Conservation (phyloP, 2,888 invertebrate species). For the Agrilus biguttatus region DNA sequence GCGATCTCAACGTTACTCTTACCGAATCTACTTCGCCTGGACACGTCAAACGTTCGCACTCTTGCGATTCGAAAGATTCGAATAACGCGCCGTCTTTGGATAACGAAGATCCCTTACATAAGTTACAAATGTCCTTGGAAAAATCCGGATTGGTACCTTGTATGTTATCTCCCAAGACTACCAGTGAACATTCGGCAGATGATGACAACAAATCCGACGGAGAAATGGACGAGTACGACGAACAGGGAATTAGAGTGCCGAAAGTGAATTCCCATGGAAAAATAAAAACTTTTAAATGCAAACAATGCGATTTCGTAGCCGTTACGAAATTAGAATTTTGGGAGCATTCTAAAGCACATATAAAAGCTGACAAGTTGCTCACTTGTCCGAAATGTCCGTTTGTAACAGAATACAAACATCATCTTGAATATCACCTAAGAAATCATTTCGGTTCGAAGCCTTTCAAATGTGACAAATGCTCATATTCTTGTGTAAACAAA, state of each 20-base stretch:
- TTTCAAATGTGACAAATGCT: slow-evolving; percentile 81
- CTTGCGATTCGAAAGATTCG: too few relatives aligned
- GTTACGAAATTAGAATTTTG: slow-evolving; percentile 86
- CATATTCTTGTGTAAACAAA: slow-evolving; percentile 89
- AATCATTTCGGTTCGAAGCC: slow-evolving; percentile 94
- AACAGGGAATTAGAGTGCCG: slow-evolving; percentile 44
- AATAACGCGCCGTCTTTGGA: slow-evolving; percentile 2
- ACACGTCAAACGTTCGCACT: background rate
- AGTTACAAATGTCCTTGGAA: slow-evolving; percentile 26
- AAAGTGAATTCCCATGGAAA: slow-evolving; percentile 67
- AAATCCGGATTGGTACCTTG: slow-evolving; percentile 15
- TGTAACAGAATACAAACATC: slow-evolving; percentile 97
- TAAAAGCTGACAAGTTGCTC: slow-evolving; percentile 82
- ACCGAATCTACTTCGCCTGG: slow-evolving; percentile 1
- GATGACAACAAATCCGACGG: slow-evolving; percentile 35
- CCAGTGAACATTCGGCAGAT: slow-evolving; percentile 25
- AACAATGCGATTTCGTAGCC: slow-evolving; percentile 76
- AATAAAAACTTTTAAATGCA: slow-evolving; percentile 82
- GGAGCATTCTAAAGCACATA: slow-evolving; percentile 83
- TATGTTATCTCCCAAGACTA: slow-evolving; percentile 15
- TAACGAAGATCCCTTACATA: slow-evolving; percentile 21
- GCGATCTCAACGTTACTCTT: slow-evolving; percentile 8
- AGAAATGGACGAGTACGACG: slow-evolving; percentile 38
- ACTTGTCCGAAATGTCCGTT: slow-evolving; percentile 89
- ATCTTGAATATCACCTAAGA: slow-evolving; percentile 89